Percentiles rank a stretch among this genome's conserved stretches.
These are phyloP conservation scores for Barnardius zonarius DNA, from an alignment of 2,113 vertebrate genomes.

Conservation along the genomic window DNA sequence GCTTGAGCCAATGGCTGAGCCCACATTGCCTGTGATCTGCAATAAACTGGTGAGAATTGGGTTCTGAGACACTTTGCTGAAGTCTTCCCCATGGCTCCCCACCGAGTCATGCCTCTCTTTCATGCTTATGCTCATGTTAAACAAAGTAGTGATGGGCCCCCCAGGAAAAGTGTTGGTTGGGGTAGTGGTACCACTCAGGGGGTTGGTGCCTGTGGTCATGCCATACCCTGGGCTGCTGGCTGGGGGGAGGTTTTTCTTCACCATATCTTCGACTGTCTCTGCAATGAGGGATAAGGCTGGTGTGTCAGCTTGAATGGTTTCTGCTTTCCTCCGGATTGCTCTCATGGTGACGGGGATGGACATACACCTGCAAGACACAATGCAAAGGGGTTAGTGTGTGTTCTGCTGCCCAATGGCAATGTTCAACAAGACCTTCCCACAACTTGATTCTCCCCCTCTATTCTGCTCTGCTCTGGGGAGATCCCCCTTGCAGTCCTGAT, in stretches of 20 bases:
- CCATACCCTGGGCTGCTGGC: constrained; percentile 94
- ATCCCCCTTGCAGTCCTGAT: neutral
- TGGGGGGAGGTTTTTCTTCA: constrained; percentile 95
- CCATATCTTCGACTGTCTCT: constrained; percentile 97
- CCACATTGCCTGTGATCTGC: constrained; percentile 94
- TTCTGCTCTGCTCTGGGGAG: neutral
- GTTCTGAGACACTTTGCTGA: constrained; percentile 98
- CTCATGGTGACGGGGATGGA: constrained; percentile 99
- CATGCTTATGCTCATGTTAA: constrained; percentile 85
- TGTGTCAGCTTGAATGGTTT: constrained; percentile 98
- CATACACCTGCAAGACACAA: constrained; percentile 86
- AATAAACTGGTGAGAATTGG: constrained; percentile 97
- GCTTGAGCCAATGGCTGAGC: constrained; percentile 85
- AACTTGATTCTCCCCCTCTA: neutral
- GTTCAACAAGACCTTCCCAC: neutral
- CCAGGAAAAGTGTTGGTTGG: constrained; percentile 87
- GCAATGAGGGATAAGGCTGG: constrained; percentile 95
- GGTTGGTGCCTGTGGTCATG: constrained; percentile 86
- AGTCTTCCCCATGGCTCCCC: constrained; percentile 86
- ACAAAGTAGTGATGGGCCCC: constrained; percentile 87
- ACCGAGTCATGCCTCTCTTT: constrained; percentile 85
- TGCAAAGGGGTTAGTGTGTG: neutral
- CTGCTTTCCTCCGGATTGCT: constrained; percentile 95
- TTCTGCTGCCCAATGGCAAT: neutral
- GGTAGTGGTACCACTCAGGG: constrained; percentile 86